A percentile compares a stretch with the other conserved stretches of the same genome.
These are phyloP conservation scores for Platycheirus albimanus DNA, from an alignment of 2,888 invertebrate genomes.

Conservation along the genomic window DNA sequence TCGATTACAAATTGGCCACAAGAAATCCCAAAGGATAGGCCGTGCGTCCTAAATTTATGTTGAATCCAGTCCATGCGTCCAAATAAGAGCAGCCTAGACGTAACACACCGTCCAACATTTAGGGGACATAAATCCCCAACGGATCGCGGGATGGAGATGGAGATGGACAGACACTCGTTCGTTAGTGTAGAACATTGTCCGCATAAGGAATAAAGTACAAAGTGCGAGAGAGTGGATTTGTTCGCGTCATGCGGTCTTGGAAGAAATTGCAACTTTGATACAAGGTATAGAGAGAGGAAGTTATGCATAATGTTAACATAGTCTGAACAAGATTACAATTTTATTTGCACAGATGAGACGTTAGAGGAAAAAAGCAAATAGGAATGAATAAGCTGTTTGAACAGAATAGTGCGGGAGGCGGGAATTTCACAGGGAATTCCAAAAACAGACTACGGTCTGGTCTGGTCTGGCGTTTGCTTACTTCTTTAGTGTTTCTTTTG, in stretches of 20 bases:
- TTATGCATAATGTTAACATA: constrained; percentile 75
- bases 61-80: constrained; percentile 33
- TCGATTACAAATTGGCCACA: constrained; percentile 67
- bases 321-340: constrained; percentile 72
- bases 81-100: constrained; percentile 32
- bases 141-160: constrained; percentile 3
- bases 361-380: too few species aligned
- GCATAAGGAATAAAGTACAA: constrained; percentile 55
- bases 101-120: constrained; percentile 44
- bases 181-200: constrained; percentile 53
- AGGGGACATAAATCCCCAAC: constrained; percentile 65
- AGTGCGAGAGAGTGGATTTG: constrained; percentile 18
- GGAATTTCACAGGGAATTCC: too few species aligned
- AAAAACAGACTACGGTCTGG: too few species aligned
- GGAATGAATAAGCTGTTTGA: neutral
- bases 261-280: constrained; percentile 7
- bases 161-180: constrained; percentile 43
- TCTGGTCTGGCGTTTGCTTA: too few species aligned
- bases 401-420: neutral
- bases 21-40: constrained; percentile 33
- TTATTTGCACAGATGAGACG: constrained; percentile 52
- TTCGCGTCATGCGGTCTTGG: constrained; percentile 34
- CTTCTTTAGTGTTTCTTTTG: too few species aligned
- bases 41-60: constrained; percentile 41
- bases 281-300: constrained; percentile 59